A percentile compares a stretch with the other conserved stretches of the same genome.
phyloP scores from a whole-genome alignment of 2,888 invertebrate species.

The Piscicola geometra region DNA sequence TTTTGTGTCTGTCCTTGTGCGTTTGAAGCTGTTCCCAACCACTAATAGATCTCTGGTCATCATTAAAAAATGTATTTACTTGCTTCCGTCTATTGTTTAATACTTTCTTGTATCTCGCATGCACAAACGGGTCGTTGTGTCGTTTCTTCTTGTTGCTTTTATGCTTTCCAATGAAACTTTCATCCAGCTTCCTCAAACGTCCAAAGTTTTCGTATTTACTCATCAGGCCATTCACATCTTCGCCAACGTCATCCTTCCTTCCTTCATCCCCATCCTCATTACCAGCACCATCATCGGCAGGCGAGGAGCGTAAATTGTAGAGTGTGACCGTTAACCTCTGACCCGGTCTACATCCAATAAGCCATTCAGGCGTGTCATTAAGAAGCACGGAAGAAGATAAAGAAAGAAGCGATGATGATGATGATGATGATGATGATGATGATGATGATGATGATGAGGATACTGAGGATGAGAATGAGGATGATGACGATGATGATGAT shows the following conservation, averaged over 20 bases:
- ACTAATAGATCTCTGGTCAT: too few species aligned
- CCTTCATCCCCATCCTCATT: background rate
- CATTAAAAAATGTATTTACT: too few species aligned
- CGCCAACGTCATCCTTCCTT: background rate
- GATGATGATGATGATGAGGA: constrained; percentile 31
- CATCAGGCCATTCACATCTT: background rate
- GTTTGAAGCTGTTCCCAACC: too few species aligned
- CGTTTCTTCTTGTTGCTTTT: constrained; percentile 3
- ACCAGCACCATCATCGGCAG: background rate
- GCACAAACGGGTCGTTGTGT: background rate
- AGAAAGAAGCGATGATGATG: constrained; percentile 19
- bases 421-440: constrained; percentile 34
- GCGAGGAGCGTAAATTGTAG: constrained; percentile 17
- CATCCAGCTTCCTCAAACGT: background rate
- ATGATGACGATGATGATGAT: constrained; percentile 31
- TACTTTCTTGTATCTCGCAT: background rate
- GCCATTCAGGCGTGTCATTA: constrained; percentile 22
- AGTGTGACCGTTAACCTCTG: constrained; percentile 26
- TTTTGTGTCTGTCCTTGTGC: too few species aligned
- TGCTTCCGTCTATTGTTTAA: background rate
- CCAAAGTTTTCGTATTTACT: constrained; percentile 5
- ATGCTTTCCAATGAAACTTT: background rate
- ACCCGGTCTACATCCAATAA: constrained; percentile 29
- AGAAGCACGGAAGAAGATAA: background rate
- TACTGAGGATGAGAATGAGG: constrained; percentile 31